phyloP scores from a whole-genome alignment of 2,797 vertebrate genomes.

The Gymnoscopelus microlampas region DNA sequence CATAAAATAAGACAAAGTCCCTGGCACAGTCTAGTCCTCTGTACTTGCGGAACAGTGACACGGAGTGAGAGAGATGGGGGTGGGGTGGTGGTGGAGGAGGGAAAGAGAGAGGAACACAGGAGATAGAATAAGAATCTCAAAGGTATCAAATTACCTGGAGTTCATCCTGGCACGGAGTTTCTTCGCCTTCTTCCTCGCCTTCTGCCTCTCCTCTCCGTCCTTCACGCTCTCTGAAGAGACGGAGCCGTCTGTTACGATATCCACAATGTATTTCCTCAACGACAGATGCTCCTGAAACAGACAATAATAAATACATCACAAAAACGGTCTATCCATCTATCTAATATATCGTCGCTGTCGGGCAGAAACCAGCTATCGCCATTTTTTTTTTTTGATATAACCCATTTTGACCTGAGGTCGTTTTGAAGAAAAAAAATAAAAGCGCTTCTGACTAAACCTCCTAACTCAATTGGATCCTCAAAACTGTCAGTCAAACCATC shows the following conservation, averaged over 20 bases:
- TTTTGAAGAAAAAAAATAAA: too few species aligned
- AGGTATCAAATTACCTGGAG: slow-evolving; percentile 84
- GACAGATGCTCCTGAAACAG: slow-evolving; percentile 93
- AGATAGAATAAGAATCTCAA: neutral
- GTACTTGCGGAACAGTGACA: slow-evolving; percentile 37
- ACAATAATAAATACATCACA: slow-evolving; percentile 43
- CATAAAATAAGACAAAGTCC: slow-evolving; percentile 57
- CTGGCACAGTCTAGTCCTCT: slow-evolving; percentile 55
- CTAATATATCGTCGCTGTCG: too few species aligned
- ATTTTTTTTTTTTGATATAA: too few species aligned
- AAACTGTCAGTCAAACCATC: too few species aligned
- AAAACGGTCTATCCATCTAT: neutral
- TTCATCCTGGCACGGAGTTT: slow-evolving; percentile 97
- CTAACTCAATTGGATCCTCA: too few species aligned
- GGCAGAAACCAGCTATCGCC: too few species aligned
- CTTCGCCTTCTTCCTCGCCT: slow-evolving; percentile 94
- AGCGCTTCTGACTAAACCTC: too few species aligned
- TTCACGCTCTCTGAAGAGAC: slow-evolving; percentile 86
- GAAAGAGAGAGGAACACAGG: neutral
- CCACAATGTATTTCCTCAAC: slow-evolving; percentile 96
- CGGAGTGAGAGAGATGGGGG: slow-evolving; percentile 11
- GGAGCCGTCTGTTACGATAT: slow-evolving; percentile 89
- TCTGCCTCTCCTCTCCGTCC: slow-evolving; percentile 93
- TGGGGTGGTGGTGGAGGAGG: slow-evolving; percentile 2
- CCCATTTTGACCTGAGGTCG: too few species aligned